Evolutionary conservation across 1,140 invertebrate genomes (phyloP).

Genomic region (Chelonus insularis): DNA sequence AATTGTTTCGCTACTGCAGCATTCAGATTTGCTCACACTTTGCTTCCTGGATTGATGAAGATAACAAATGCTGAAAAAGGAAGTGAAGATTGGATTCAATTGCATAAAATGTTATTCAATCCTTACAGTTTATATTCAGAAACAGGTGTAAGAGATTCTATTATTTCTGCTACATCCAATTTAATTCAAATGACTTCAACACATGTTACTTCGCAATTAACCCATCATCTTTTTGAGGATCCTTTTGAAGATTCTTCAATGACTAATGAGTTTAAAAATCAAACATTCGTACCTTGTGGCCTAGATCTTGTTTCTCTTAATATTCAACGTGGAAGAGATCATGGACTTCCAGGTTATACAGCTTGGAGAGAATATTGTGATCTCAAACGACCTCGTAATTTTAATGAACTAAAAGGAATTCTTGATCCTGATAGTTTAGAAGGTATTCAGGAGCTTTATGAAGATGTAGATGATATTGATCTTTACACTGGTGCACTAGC

Average conservation of each 20-base stretch:
- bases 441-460: constrained; percentile 68
- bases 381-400: constrained; percentile 67
- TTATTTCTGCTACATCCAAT: constrained; percentile 69
- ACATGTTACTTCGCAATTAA: constrained; percentile 65
- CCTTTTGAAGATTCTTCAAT: constrained; percentile 32
- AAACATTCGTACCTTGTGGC: constrained; percentile 62
- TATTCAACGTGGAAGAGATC: constrained; percentile 85
- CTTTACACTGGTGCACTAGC: constrained; percentile 83
- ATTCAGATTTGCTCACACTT: constrained; percentile 89
- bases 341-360: constrained; percentile 81
- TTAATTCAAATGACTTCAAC: constrained; percentile 66
- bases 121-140: constrained; percentile 73
- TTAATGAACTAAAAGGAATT: constrained; percentile 72
- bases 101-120: constrained; percentile 82
- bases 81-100: constrained; percentile 69
- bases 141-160: constrained; percentile 64
- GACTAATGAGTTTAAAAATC: neutral
- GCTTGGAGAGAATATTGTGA: constrained; percentile 77
- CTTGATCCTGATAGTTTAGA: constrained; percentile 67
- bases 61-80: constrained; percentile 63
- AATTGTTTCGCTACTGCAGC: constrained; percentile 92
- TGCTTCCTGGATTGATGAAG: constrained; percentile 75
- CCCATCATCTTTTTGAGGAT: constrained; percentile 75
- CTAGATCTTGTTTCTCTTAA: constrained; percentile 85
- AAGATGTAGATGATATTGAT: constrained; percentile 82